phyloP scores from a whole-genome alignment of 1,140 invertebrate species.

The Drosophila lacteicornis region DNA sequence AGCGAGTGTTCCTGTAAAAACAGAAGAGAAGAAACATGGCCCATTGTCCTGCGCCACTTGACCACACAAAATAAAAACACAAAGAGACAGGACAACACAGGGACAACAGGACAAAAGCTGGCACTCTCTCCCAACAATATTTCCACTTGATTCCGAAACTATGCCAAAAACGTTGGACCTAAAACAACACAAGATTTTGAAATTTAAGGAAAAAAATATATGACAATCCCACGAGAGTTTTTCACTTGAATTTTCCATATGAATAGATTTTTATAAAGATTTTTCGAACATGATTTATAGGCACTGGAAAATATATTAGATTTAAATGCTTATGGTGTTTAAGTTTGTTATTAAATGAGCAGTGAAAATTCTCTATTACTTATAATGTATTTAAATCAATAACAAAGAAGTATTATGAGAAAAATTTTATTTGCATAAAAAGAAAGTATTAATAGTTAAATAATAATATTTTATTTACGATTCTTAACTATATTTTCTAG shows the following conservation, averaged over 20 bases:
- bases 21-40: not conserved
- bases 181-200: slow-evolving; percentile 37
- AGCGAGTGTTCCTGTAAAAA: slow-evolving; percentile 34
- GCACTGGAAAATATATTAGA: too few species aligned
- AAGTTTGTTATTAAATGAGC: too few species aligned
- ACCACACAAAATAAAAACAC: slow-evolving; percentile 40
- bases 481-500: too few species aligned
- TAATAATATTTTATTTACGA: too few species aligned
- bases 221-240: slow-evolving; percentile 33
- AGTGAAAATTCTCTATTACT: too few species aligned
- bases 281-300: slow-evolving; percentile 2
- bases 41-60: slow-evolving; percentile 52
- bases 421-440: too few species aligned
- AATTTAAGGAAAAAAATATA: slow-evolving; percentile 16
- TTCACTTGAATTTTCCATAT: slow-evolving; percentile 50
- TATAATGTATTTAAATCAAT: too few species aligned
- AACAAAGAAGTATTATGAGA: too few species aligned
- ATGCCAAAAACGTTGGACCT: slow-evolving; percentile 40
- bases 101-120: slow-evolving; percentile 16
- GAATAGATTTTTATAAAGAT: too few species aligned
- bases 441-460: too few species aligned
- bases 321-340: too few species aligned
- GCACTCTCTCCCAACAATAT: slow-evolving; percentile 25
- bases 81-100: slow-evolving; percentile 6
- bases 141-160: slow-evolving; percentile 63